phyloP scores from a whole-genome alignment of 2,113 vertebrate genomes.

The Meriones unguiculatus region DNA sequence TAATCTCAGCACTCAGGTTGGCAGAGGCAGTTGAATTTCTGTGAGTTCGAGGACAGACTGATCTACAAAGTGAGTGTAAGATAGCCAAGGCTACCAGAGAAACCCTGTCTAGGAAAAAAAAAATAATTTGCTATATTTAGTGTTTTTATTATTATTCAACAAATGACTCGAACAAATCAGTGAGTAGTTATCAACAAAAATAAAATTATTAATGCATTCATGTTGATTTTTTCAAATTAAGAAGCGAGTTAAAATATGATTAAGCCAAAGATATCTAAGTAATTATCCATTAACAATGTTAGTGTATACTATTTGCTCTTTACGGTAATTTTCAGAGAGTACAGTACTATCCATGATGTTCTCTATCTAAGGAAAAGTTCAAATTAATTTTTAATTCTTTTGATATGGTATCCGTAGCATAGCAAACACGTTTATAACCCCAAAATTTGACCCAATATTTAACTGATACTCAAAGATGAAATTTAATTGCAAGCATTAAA shows the following conservation, averaged over 20 bases:
- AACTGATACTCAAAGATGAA: background rate
- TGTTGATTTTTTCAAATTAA: background rate
- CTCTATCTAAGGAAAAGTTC: background rate
- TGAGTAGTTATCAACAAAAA: background rate
- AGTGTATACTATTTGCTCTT: background rate
- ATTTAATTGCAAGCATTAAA: background rate
- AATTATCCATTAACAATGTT: constrained; percentile 18
- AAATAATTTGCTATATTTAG: background rate
- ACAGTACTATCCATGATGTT: background rate
- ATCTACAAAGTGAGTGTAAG: too few relatives aligned
- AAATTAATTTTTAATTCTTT: background rate
- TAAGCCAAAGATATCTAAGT: background rate
- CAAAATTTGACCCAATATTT: background rate
- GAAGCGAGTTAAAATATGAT: background rate
- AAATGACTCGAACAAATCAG: background rate
- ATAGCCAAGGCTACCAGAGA: too few relatives aligned
- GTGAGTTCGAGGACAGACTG: too few relatives aligned
- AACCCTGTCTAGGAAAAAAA: too few relatives aligned
- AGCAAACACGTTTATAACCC: background rate
- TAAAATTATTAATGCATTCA: background rate
- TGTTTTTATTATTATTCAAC: background rate
- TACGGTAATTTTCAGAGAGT: background rate
- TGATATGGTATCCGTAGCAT: background rate
- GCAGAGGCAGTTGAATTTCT: too few relatives aligned
- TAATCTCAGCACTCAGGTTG: too few relatives aligned